Evolutionary conservation across 23 tunicate genomes (phyloP).

Genomic region (Botrylloides violaceus): DNA sequence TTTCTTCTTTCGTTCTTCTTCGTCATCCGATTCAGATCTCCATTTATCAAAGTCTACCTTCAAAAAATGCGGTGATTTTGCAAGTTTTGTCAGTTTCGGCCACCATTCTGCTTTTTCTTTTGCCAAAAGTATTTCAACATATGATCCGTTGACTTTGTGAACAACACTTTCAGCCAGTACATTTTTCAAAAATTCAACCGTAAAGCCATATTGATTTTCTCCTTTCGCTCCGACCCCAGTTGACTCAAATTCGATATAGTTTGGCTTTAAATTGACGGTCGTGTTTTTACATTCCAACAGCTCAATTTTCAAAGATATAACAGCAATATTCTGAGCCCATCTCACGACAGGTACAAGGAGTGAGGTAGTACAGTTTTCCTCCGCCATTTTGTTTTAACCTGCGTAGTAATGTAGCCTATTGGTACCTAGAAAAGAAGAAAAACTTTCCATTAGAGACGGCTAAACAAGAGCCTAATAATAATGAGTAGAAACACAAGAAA

Average conservation of each 20-base stretch:
- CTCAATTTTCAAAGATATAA: slow-evolving; percentile 43
- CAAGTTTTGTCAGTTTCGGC: slow-evolving; percentile 70
- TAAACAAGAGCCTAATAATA: too few relatives aligned
- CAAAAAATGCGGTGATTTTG: slow-evolving; percentile 63
- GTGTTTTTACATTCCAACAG: slow-evolving; percentile 29
- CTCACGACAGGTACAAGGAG: slow-evolving; percentile 30
- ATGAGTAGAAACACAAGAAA: too few relatives aligned
- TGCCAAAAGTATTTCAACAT: slow-evolving; percentile 41
- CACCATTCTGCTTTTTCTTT: slow-evolving; percentile 67
- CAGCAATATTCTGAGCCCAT: slow-evolving; percentile 69
- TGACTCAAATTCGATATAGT: slow-evolving; percentile 18
- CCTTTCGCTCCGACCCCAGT: slow-evolving; percentile 62
- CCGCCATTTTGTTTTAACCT: neutral
- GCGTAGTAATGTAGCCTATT: neutral
- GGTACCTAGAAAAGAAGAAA: neutral
- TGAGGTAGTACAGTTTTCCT: neutral
- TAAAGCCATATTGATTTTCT: slow-evolving; percentile 42
- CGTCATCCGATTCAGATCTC: slow-evolving; percentile 75
- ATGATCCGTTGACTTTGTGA: slow-evolving; percentile 33
- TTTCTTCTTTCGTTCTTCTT: slow-evolving; percentile 22
- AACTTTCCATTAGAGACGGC: too few relatives aligned
- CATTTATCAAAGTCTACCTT: slow-evolving; percentile 88
- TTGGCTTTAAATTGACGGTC: slow-evolving; percentile 7
- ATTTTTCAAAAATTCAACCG: slow-evolving; percentile 35
- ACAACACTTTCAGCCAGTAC: slow-evolving; percentile 52